Percentiles rank a stretch among this genome's conserved stretches.
Conservation (phyloP, 2,797 vertebrate genomes). For the Hypotaenidia philippensis region DNA sequence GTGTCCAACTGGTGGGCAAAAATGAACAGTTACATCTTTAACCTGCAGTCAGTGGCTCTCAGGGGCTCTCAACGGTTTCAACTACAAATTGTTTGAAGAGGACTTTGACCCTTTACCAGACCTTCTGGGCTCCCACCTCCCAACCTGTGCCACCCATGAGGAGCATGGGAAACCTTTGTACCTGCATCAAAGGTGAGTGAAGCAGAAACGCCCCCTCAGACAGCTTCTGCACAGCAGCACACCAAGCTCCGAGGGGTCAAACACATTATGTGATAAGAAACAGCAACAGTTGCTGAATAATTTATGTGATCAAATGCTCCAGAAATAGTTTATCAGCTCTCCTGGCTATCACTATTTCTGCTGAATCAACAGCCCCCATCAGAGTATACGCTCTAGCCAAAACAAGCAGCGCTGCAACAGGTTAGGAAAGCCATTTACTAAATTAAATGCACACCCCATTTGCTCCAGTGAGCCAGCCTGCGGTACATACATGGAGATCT, state of each 20-base stretch:
- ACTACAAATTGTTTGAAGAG: background rate
- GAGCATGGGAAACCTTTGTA: background rate
- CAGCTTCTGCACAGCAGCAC: background rate
- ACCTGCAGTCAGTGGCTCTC: accelerated
- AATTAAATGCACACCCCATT: background rate
- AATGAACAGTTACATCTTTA: background rate
- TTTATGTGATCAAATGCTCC: background rate
- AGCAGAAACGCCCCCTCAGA: background rate
- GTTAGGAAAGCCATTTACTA: background rate
- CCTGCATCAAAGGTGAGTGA: background rate
- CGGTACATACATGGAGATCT: background rate
- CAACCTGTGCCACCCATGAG: accelerated
- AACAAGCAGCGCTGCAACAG: background rate
- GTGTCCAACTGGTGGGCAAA: accelerated
- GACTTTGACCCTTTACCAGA: background rate
- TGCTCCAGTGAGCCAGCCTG: background rate
- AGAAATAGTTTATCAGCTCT: background rate
- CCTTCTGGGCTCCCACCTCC: background rate
- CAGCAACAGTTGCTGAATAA: background rate
- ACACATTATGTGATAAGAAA: background rate
- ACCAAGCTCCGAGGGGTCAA: background rate
- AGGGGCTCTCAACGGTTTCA: background rate
- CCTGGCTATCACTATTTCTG: background rate
- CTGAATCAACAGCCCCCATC: slow-evolving; percentile 35
- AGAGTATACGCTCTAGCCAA: background rate